A percentile compares a stretch with the other conserved stretches of the same genome.
phyloP scores from a whole-genome alignment of 2,888 invertebrate species.

The Mechanitis mazaeus region DNA sequence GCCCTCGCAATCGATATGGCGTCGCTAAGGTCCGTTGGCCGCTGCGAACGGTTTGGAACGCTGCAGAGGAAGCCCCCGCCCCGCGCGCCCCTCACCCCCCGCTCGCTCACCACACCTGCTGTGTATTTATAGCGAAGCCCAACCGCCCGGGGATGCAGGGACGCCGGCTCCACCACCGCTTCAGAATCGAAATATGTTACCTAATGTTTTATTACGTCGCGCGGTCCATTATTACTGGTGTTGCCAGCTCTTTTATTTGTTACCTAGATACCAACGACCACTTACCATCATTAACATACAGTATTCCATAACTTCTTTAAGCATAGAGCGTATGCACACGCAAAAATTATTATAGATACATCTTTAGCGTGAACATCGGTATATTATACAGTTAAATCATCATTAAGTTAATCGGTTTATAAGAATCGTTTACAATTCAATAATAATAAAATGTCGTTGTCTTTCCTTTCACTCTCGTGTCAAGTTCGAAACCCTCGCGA shows the following conservation, averaged over 20 bases:
- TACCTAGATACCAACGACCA: no score
- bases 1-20: slow-evolving; percentile 77
- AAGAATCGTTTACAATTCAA: not conserved
- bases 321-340: no score
- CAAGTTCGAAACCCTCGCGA: slow-evolving; percentile 55
- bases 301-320: no score
- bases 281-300: no score
- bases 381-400: no score
- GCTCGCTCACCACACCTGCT: slow-evolving; percentile 68
- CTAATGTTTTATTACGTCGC: not conserved
- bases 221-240: not conserved
- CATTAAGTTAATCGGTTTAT: not conserved
- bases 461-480: slow-evolving; percentile 64
- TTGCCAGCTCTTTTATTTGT: not conserved
- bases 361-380: no score
- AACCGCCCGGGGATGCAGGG: slow-evolving; percentile 69
- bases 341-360: no score
- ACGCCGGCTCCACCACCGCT: slow-evolving; percentile 47
- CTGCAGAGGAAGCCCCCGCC: slow-evolving; percentile 70
- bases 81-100: slow-evolving; percentile 52
- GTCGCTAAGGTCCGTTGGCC: slow-evolving; percentile 77
- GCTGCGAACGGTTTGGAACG: slow-evolving; percentile 71
- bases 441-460: slow-evolving; percentile 32
- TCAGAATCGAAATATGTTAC: not conserved
- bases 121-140: slow-evolving; percentile 72